Evolutionary conservation across 2,113 vertebrate genomes (phyloP).

Genomic region (Calyptommatus sinebrachiatus): DNA sequence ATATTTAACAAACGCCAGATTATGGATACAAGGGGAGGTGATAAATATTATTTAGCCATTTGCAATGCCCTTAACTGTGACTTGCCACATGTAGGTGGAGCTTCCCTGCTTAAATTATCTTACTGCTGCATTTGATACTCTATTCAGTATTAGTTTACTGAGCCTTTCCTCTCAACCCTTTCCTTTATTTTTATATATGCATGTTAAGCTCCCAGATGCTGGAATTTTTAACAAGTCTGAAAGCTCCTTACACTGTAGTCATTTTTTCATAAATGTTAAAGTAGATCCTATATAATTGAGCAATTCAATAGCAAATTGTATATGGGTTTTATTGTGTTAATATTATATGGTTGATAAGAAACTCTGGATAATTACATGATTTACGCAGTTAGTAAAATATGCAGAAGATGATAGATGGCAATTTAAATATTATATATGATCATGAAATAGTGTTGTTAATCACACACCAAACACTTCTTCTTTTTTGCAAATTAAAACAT

Average conservation of each 20-base stretch:
- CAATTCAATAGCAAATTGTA: background rate
- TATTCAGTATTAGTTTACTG: too few relatives aligned
- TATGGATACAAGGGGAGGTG: too few relatives aligned
- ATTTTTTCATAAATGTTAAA: background rate
- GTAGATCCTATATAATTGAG: background rate
- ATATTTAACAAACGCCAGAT: background rate
- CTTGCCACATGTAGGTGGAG: too few relatives aligned
- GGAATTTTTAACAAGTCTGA: too few relatives aligned
- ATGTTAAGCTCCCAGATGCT: too few relatives aligned
- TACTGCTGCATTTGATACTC: too few relatives aligned
- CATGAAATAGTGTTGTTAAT: slow-evolving; percentile 3
- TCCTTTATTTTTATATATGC: too few relatives aligned
- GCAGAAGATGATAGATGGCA: background rate
- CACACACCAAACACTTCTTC: background rate
- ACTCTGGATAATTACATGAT: slow-evolving; percentile 3
- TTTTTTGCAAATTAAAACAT: background rate
- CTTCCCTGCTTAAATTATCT: too few relatives aligned
- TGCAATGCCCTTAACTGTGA: too few relatives aligned
- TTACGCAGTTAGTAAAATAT: slow-evolving; percentile 8
- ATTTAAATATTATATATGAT: background rate
- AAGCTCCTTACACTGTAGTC: background rate
- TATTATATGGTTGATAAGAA: background rate
- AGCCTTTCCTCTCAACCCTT: too few relatives aligned
- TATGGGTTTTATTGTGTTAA: slow-evolving; percentile 1
- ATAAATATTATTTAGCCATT: too few relatives aligned